Evolutionary conservation across 1,140 invertebrate genomes (phyloP), one percentile per base, ranked within the genome.

Genomic region (Leptinotarsa texana): DNA sequence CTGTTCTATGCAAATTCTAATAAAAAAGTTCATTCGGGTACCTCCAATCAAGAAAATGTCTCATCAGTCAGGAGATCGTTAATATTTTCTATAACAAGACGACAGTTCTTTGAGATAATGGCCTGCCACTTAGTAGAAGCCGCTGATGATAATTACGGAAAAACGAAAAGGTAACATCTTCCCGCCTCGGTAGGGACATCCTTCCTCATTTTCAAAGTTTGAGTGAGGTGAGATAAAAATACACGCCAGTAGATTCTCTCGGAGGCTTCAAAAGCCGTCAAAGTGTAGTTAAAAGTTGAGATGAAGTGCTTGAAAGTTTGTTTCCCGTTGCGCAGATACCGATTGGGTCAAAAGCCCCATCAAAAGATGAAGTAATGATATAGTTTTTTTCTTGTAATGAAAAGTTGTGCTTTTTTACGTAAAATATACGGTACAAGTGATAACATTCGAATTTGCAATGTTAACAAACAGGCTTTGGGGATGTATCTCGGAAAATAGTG

Each of bases 291-390:
- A 18, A 57, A 57, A 57, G 51, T 57, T 57, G 51, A 57, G 51
- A 57, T 57, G 51, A 57, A 57, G 51, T 57, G 51, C 6, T 18
- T 57, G 15, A 57, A 57, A 18, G 51, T 57, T 18, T 57, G 51
- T 57, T 57, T 57, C 17, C 51, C 51, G n/a, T 57, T 57, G 51
- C 51, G 51, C 33, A 57, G 15, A 57, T 57, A 57, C 51, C 51
- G 51, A 57, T 4, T 57, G 15, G 51, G 51, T 17, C 51, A 18
- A 57, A 57, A 57, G 51, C n/a, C 15, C 15, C 15, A 57, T 5
- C 51, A 18, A n/a, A 57, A n/a, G 51, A 57, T 17, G n/a, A 57
- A 57, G 51, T 57, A 57, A 57, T 57, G 33, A 42, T 42, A 13
- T 57, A 17, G 24, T 51, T 57, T 57, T 57, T 57, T n/a, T 8